Evolutionary conservation across 1,140 invertebrate species (phyloP).

Genomic region (Drosophila nikananu): DNA sequence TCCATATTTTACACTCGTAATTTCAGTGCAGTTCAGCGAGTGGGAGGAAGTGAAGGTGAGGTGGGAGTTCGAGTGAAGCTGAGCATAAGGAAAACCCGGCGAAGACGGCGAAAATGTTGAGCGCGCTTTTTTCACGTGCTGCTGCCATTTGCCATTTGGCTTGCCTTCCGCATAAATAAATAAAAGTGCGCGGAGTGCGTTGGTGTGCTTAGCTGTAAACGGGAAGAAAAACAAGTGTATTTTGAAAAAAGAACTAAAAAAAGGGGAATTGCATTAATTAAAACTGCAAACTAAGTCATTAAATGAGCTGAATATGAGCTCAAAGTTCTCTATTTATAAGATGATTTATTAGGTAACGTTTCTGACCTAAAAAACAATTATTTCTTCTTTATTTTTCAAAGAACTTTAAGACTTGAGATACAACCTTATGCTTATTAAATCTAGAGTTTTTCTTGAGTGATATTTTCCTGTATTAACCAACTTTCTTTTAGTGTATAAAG

Average conservation of each 20-base stretch:
- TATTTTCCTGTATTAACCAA: neutral
- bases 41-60: neutral
- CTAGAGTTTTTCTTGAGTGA: rapidly evolving
- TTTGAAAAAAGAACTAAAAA: neutral
- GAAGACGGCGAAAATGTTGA: constrained; percentile 34
- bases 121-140: constrained; percentile 44
- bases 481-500: neutral
- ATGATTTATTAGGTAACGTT: too few relatives aligned
- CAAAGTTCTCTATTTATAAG: neutral
- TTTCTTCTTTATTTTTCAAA: neutral
- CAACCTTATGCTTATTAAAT: neutral
- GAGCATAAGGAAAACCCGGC: constrained; percentile 23
- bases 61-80: neutral
- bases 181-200: constrained; percentile 26
- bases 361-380: neutral
- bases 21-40: constrained; percentile 16
- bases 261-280: neutral
- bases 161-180: constrained; percentile 67
- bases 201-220: neutral
- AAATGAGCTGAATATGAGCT: neutral
- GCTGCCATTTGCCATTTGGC: constrained; percentile 54
- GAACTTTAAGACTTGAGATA: neutral
- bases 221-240: neutral
- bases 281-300: neutral
- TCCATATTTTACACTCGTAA: constrained; percentile 11